These are phyloP conservation scores for Gymnopithys bicolor DNA, from an alignment of 2,797 vertebrate species.

Conservation along the genomic window DNA sequence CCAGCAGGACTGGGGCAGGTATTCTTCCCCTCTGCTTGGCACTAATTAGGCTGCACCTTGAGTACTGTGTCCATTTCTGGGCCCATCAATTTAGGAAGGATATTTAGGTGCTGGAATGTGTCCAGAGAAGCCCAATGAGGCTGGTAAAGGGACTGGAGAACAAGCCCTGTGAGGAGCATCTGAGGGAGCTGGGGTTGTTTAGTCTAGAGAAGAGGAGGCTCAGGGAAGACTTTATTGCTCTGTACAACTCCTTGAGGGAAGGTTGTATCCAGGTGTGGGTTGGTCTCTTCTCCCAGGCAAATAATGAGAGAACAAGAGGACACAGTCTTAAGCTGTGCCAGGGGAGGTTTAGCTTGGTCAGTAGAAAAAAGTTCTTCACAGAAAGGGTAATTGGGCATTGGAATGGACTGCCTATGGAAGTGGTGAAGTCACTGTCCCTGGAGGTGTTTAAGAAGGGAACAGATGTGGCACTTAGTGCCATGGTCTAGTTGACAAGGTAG, in stretches of 20 bases:
- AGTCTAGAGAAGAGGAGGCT: background rate
- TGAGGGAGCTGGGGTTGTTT: background rate
- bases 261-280: background rate
- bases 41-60: background rate
- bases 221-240: background rate
- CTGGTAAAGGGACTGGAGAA: background rate
- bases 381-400: background rate
- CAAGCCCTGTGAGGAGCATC: background rate
- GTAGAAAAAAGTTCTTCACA: background rate
- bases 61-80: background rate
- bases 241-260: background rate
- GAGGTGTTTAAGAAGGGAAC: background rate
- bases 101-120: background rate
- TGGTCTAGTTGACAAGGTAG: background rate
- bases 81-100: background rate
- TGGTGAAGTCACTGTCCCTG: background rate
- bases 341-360: background rate
- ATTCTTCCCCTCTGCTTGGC: background rate
- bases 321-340: background rate
- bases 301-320: background rate
- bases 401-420: background rate
- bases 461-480: background rate
- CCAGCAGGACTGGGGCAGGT: background rate
- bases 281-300: background rate
- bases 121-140: background rate